These are phyloP conservation scores for Oscheius sp. DNA, from an alignment of 1,140 invertebrate species.

Conservation along the genomic window DNA sequence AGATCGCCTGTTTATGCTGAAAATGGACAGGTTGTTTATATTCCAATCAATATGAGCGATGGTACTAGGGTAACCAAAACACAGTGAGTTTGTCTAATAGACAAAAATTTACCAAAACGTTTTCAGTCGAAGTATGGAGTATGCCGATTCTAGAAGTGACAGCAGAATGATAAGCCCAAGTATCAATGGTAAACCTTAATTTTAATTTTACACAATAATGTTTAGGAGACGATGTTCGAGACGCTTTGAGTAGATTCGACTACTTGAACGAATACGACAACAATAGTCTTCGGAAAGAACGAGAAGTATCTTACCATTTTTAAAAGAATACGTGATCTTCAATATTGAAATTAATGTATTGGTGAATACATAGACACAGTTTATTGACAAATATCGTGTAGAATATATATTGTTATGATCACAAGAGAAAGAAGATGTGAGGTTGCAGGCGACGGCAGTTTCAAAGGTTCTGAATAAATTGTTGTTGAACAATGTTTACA, in stretches of 20 bases:
- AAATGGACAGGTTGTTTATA: slow-evolving; percentile 43
- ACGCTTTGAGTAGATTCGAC: slow-evolving; percentile 41
- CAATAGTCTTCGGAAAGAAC: slow-evolving; percentile 8
- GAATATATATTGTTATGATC: neutral
- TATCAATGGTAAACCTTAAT: slow-evolving; percentile 11
- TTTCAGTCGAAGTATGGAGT: neutral
- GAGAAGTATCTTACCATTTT: slow-evolving; percentile 32
- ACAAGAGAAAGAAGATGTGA: neutral
- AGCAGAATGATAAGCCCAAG: slow-evolving; percentile 26
- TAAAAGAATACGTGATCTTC: slow-evolving; percentile 8
- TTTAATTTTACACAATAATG: neutral
- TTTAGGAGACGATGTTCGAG: slow-evolving; percentile 40
- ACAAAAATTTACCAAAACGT: neutral
- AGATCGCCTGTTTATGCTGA: slow-evolving; percentile 6
- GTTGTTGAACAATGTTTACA: neutral
- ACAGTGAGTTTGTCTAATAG: slow-evolving; percentile 7
- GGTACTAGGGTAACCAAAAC: slow-evolving; percentile 9
- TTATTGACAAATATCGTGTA: neutral
- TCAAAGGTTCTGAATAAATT: neutral
- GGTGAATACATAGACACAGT: neutral
- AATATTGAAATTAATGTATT: neutral
- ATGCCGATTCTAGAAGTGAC: slow-evolving; percentile 13
- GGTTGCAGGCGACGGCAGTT: neutral
- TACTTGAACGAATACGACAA: slow-evolving; percentile 42
- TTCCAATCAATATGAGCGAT: slow-evolving; percentile 41